Evolutionary conservation across 2,113 vertebrate species (phyloP), one percentile per base, ranked within the genome.

Genomic region (Eurypyga helias): DNA sequence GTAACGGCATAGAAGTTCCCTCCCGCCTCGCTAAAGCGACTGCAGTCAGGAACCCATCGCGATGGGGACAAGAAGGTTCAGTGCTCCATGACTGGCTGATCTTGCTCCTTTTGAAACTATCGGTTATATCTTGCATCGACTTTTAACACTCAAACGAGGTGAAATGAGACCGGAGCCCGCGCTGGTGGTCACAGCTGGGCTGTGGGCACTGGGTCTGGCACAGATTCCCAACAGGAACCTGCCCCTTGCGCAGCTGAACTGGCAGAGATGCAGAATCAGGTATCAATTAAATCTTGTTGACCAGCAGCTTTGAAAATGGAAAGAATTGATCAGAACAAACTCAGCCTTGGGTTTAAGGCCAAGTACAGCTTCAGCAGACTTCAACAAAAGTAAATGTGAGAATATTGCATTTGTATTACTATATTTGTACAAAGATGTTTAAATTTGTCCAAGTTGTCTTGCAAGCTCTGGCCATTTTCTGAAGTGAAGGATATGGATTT

Each of bases 21-120:
- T 67, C 61, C 43, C 26, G 79, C 19, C 58, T 58, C 0, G 2
- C 10, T 4, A 6, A 43, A 31, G 57, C 2, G 12, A 28, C 77
- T 29, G 54, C 23, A 17, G 14, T 4, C 8, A 20, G 2, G 17
- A 7, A 8, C 21, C 1, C 0, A 23, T 13, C 3, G 7, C 28
- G 3, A 46, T 4, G 1, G 34, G 52, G 31, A 41, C 4, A 0
- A 29, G 31, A 34, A 57, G 33, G 41, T 7, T 61, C 43, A 60
- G 14, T 10, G 41, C 25, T 25, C 57, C 52, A 38, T 0, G 1
- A 13, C 3, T 2, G 72, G 48, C 60, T 94, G 43, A 13, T 36
- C 60, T 33, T 48, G 24, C 36, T 72, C 26, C 66, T 36, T 52
- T 57, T 23, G 29, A 67, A 52, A 60, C 28, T 0, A 28, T 7